phyloP scores from a whole-genome alignment of 2,888 invertebrate species.

The Eilema sororculum region DNA sequence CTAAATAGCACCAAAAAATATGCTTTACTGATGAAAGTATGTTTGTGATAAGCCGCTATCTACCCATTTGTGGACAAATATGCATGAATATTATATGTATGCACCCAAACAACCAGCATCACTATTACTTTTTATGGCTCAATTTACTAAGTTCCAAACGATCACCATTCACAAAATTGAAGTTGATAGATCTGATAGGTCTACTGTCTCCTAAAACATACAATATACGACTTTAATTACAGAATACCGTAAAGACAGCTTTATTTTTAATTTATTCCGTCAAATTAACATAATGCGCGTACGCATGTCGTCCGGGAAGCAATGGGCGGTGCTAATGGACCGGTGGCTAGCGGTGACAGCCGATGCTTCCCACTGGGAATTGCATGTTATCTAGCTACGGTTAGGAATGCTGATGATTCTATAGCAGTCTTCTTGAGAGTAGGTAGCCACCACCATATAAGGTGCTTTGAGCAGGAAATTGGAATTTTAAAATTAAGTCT shows the following conservation, averaged over 20 bases:
- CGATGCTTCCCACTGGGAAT: constrained; percentile 11
- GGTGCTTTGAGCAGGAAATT: neutral
- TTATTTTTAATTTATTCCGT: neutral
- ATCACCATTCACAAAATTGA: neutral
- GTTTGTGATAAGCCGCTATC: too few species aligned
- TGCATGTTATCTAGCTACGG: constrained; percentile 8
- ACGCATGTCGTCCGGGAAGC: constrained; percentile 42
- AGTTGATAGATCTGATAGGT: neutral
- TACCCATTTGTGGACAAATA: too few species aligned
- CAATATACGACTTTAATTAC: neutral
- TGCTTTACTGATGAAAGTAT: too few species aligned
- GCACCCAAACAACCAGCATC: too few species aligned
- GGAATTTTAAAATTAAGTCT: too few species aligned
- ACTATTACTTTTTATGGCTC: neutral
- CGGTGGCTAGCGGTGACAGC: constrained; percentile 27
- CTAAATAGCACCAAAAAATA: too few species aligned
- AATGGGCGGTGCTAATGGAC: constrained; percentile 27
- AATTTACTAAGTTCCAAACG: neutral
- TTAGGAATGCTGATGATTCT: constrained; percentile 13
- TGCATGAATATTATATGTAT: too few species aligned
- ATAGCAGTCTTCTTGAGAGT: constrained; percentile 9
- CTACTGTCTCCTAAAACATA: neutral
- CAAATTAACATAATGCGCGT: constrained; percentile 23
- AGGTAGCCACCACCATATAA: neutral
- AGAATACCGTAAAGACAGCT: neutral